These are phyloP conservation scores for Furcula furcula DNA, from an alignment of 2,888 invertebrate genomes.

Conservation along the genomic window DNA sequence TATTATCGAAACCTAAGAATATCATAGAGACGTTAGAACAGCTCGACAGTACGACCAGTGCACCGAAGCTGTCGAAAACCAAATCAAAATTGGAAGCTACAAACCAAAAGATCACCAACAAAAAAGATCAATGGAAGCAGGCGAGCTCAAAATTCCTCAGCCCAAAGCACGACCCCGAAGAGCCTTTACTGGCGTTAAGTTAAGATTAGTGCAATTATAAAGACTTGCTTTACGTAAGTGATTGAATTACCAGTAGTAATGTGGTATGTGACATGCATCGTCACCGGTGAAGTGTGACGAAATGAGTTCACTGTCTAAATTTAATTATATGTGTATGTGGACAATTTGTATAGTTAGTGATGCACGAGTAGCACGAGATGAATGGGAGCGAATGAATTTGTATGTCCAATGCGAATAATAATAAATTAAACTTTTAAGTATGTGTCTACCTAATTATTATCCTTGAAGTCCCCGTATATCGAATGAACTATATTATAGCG, in stretches of 20 bases:
- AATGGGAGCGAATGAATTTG: slow-evolving; percentile 46
- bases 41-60: slow-evolving; percentile 82
- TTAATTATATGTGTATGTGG: slow-evolving; percentile 45
- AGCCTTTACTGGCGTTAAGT: slow-evolving; percentile 86
- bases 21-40: slow-evolving; percentile 90
- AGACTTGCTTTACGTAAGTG: slow-evolving; percentile 73
- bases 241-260: slow-evolving; percentile 49
- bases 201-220: slow-evolving; percentile 72
- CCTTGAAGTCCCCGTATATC: neutral
- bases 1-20: slow-evolving; percentile 86
- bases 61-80: slow-evolving; percentile 79
- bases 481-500: too few species aligned
- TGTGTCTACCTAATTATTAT: slow-evolving; percentile 25
- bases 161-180: slow-evolving; percentile 75
- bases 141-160: slow-evolving; percentile 57
- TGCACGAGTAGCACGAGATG: slow-evolving; percentile 39
- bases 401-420: slow-evolving; percentile 41
- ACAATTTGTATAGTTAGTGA: slow-evolving; percentile 36
- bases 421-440: slow-evolving; percentile 67
- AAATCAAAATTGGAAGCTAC: slow-evolving; percentile 84
- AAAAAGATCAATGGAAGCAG: slow-evolving; percentile 75
- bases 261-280: slow-evolving; percentile 42
- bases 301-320: slow-evolving; percentile 62
- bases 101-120: slow-evolving; percentile 63
- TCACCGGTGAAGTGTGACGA: slow-evolving; percentile 45